Percentiles rank a stretch among this genome's conserved stretches.
These are phyloP conservation scores for Sterna hirundo DNA, from an alignment of 2,113 vertebrate species.

Conservation along the genomic window DNA sequence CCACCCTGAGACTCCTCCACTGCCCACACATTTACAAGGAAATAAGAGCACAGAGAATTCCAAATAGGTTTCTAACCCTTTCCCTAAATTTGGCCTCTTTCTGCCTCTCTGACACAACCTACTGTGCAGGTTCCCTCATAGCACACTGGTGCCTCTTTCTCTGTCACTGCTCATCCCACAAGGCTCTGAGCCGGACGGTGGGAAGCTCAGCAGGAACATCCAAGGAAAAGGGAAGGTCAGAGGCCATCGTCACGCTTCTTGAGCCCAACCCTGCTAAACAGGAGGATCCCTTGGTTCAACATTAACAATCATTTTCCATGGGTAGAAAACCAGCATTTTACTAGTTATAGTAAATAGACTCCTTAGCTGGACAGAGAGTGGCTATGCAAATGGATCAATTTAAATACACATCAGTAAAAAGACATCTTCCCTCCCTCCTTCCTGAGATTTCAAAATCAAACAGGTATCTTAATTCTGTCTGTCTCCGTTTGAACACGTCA, in stretches of 20 bases:
- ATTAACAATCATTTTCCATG: not conserved
- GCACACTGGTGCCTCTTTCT: not conserved
- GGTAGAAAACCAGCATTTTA: not conserved
- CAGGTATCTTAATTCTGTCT: not conserved
- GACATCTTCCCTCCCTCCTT: not conserved
- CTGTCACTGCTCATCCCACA: not conserved
- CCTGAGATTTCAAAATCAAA: not conserved
- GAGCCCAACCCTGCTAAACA: not conserved
- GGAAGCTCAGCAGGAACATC: not conserved
- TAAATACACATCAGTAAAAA: not conserved
- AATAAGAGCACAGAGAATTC: not conserved
- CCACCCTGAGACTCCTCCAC: too few relatives aligned
- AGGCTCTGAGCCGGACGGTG: not conserved
- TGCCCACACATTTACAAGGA: not conserved
- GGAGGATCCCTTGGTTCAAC: not conserved
- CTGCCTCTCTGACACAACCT: not conserved
- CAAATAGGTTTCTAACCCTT: not conserved
- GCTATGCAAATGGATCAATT: not conserved
- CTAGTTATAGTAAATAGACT: accelerated
- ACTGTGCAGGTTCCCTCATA: not conserved
- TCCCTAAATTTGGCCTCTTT: not conserved
- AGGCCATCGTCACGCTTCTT: not conserved
- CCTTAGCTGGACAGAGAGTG: not conserved
- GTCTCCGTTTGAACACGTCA: not conserved
- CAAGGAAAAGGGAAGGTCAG: not conserved